Evolutionary conservation across 2,888 invertebrate genomes (phyloP).

Genomic region (Heteromurus nitidus): DNA sequence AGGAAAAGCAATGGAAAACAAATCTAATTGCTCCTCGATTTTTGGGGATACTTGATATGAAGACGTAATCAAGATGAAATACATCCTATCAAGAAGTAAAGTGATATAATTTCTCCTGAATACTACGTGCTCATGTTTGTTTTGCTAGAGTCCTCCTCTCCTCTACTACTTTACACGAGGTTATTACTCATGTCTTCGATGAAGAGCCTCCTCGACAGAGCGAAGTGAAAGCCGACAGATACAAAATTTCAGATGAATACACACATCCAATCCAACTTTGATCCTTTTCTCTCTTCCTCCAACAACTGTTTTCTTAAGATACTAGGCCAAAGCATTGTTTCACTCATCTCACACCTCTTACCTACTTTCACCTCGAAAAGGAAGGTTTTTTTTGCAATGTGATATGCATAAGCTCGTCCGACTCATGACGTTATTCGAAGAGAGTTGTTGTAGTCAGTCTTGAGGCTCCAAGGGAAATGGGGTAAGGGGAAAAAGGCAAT

Average conservation of each 20-base stretch:
- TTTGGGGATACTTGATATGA: slow-evolving; percentile 52
- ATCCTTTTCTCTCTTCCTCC: not conserved
- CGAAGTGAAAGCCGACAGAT: slow-evolving; percentile 1
- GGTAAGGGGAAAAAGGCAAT: no score
- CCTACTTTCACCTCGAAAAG: no score
- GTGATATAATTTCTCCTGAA: slow-evolving; percentile 35
- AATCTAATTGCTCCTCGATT: slow-evolving; percentile 39
- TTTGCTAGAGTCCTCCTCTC: slow-evolving; percentile 35
- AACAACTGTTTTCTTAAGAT: no score
- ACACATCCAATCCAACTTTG: slow-evolving; percentile 6
- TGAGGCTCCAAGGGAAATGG: no score
- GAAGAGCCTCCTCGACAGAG: not conserved
- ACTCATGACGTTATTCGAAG: no score
- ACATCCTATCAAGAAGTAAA: slow-evolving; percentile 52
- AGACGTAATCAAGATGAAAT: slow-evolving; percentile 60
- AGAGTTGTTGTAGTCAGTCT: no score
- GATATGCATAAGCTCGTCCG: no score
- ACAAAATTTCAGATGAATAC: slow-evolving; percentile 12
- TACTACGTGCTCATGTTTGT: no score
- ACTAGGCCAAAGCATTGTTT: no score
- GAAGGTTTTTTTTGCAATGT: no score
- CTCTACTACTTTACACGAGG: slow-evolving; percentile 27
- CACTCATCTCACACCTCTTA: no score
- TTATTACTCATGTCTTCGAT: slow-evolving; percentile 8
- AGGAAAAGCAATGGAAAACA: slow-evolving; percentile 22